Conservation (phyloP, 2,888 invertebrate species). For the Laspeyria flexula region DNA sequence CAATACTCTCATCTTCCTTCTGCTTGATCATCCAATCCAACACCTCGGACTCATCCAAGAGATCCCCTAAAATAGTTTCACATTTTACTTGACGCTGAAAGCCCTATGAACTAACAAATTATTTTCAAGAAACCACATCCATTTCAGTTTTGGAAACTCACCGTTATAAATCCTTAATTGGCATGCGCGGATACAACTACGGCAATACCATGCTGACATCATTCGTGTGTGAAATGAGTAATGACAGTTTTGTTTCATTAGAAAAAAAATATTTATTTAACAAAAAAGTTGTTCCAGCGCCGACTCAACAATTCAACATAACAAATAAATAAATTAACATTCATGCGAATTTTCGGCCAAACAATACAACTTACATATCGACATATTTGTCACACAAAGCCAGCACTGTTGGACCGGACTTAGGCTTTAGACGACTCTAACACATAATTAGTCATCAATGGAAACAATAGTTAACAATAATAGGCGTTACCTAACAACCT, state of each 20-base stretch:
- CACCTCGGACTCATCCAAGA: conserved; percentile 91
- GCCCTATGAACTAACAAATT: conserved; percentile 51
- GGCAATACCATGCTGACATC: conserved; percentile 84
- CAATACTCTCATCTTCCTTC: conserved; percentile 96
- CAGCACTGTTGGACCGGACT: conserved; percentile 62
- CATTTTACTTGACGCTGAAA: conserved; percentile 56
- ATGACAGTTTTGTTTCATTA: conserved; percentile 73
- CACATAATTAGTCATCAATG: conserved; percentile 41
- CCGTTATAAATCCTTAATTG: conserved; percentile 78
- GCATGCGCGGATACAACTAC: conserved; percentile 82
- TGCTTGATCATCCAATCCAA: conserved; percentile 96
- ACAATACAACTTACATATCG: conserved; percentile 78
- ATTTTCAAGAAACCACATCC: conserved; percentile 83
- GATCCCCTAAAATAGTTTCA: conserved; percentile 80
- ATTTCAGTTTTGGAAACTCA: conserved; percentile 80
- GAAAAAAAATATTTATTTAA: conserved; percentile 83
- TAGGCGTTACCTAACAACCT: conserved; percentile 26
- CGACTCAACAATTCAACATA: conserved; percentile 81
- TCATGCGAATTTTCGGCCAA: conserved; percentile 81
- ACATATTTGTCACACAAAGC: conserved; percentile 72
- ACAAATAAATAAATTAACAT: conserved; percentile 77
- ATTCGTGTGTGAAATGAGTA: conserved; percentile 78
- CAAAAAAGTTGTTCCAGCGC: conserved; percentile 79
- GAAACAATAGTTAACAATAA: conserved; percentile 37
- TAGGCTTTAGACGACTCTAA: conserved; percentile 51